Conservation (phyloP, 2,797 vertebrate genomes). For the Epinephelus coioides region DNA sequence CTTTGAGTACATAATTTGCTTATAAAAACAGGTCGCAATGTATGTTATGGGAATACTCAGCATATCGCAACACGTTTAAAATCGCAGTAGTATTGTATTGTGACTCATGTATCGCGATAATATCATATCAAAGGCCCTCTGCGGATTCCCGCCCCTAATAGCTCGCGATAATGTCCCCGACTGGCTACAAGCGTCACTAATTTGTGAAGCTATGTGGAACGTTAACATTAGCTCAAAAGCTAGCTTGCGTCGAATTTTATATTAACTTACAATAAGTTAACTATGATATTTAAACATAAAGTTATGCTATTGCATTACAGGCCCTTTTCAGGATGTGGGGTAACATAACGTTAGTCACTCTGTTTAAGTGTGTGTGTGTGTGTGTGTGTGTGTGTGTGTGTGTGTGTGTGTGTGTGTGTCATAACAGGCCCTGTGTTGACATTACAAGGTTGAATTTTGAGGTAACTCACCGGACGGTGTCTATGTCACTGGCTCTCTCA, state of each 20-base stretch:
- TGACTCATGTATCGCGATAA: no score
- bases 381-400: background rate
- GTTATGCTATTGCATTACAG: background rate
- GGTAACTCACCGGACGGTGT: conserved; percentile 63
- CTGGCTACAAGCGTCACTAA: background rate
- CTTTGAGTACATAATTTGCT: no score
- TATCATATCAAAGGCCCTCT: no score
- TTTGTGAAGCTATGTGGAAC: background rate
- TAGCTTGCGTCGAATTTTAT: background rate
- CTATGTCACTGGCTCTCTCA: conserved; percentile 1
- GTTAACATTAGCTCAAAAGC: no score
- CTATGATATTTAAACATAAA: background rate
- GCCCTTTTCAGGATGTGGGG: background rate
- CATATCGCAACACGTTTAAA: no score
- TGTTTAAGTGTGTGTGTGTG: background rate
- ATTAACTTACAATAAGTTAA: background rate
- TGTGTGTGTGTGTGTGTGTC: background rate
- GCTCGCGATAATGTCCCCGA: background rate
- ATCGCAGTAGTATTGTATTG: no score
- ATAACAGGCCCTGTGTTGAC: background rate
- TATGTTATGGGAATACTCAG: no score
- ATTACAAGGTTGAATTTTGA: background rate
- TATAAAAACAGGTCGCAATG: no score
- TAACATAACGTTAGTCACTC: background rate
- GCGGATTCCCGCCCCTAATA: no score